Base-by-base conservation (phyloP, 2,113 vertebrate genomes). In the Ictalurus furcatus region DNA sequence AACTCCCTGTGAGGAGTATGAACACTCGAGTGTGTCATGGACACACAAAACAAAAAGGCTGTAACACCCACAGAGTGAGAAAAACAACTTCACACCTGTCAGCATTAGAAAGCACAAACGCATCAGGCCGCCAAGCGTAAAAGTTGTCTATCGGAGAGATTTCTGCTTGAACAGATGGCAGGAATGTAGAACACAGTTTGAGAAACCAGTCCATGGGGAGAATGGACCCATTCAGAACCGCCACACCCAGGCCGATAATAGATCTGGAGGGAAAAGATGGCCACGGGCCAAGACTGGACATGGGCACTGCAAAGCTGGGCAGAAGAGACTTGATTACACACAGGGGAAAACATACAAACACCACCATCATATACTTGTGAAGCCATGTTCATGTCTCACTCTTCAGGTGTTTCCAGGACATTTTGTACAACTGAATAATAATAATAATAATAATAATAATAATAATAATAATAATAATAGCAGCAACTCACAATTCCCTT, bases 231-330 rank as follows among this genome's bases (percentile, higher is more conserved):
- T 93, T 94, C 91, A 94, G 89, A 91, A 83, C 21, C 63, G 83
- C 90, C 91, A 90, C 88, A 80, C 91, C 90, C 90, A 14, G 37
- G 23, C 90, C 89, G 82, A 93, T 92, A 94, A 95, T 93, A 94
- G 92, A 94, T 91, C 90, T 13, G 86, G 48, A 86, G 82, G 86
- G 90, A 89, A 92, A n/a, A 91, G 90, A 91, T 81, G 52, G 87
- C 79, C 83, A 73, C 3, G 25, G 6, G 23, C 54, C 85, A 44
- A 28, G 67, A 40, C 54, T 71, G 21, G 67, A 40, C 52, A 71
- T 28, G 30, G 21, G 17, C 67, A 58, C n/a, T 61, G 71, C 14
- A 76, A n/a, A n/a, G 56, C 67, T 34, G 65, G 21, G 11, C 48
- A 54, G 67, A 54, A 85, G 54, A 73, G n/a, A 34, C 85, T 40